These are phyloP conservation scores for Alosa sapidissima DNA, from an alignment of 2,797 vertebrate genomes.

Conservation along the genomic window DNA sequence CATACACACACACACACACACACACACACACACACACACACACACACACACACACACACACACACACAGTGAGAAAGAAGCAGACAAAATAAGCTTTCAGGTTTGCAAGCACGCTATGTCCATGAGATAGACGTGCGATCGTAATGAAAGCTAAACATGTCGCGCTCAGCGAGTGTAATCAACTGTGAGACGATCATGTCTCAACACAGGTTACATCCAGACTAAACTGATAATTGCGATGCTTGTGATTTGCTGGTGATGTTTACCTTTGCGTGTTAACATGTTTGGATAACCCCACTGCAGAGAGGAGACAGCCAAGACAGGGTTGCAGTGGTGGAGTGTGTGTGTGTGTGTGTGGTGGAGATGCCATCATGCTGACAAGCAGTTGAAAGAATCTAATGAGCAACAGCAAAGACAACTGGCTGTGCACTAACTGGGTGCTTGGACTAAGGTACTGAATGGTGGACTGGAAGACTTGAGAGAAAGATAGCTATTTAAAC, in stretches of 20 bases:
- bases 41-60: background rate
- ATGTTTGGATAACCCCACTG: conserved; percentile 51
- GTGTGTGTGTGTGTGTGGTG: conserved; percentile 12
- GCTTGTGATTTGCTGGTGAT: conserved; percentile 37
- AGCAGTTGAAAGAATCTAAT: conserved; percentile 45
- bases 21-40: conserved; percentile 1
- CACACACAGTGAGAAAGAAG: conserved; percentile 4
- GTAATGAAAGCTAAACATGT: conserved; percentile 89
- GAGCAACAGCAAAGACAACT: conserved; percentile 19
- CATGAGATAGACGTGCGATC: conserved; percentile 74
- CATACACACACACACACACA: background rate
- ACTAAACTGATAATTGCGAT: conserved; percentile 56
- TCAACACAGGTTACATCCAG: conserved; percentile 61
- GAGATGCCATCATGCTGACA: conserved; percentile 20
- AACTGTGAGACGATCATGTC: conserved; percentile 69
- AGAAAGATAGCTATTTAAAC: conserved; percentile 3
- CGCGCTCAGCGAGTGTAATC: conserved; percentile 58
- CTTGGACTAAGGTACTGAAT: background rate
- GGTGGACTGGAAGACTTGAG: conserved; percentile 39
- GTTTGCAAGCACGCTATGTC: conserved; percentile 68
- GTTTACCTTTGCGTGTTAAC: conserved; percentile 54
- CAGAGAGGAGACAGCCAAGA: conserved; percentile 44
- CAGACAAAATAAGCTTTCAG: conserved; percentile 39
- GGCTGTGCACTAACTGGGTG: background rate
- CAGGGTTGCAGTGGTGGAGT: background rate